Percentiles rank a stretch among this genome's conserved stretches.
phyloP scores from a whole-genome alignment of 2,113 vertebrate genomes.

The Rhinopomastus cyanomelas region DNA sequence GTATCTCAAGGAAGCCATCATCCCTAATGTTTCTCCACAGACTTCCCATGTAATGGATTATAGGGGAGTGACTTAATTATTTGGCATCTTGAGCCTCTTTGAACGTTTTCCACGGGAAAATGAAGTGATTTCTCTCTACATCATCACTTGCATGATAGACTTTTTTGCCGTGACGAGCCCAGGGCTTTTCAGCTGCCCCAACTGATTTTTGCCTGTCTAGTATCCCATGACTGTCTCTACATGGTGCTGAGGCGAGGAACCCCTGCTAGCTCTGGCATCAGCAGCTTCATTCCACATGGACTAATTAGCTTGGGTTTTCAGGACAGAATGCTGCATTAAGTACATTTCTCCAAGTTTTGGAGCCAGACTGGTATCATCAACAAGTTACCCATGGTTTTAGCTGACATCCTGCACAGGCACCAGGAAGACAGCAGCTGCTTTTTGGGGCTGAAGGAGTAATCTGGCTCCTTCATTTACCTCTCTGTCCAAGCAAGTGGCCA shows the following conservation, averaged over 20 bases:
- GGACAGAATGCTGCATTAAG: background rate
- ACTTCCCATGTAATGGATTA: background rate
- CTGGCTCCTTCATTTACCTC: background rate
- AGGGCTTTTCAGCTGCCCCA: background rate
- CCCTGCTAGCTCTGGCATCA: constrained; percentile 51
- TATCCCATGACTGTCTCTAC: background rate
- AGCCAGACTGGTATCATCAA: background rate
- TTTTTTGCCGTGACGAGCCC: constrained; percentile 15
- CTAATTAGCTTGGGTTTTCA: background rate
- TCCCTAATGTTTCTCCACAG: background rate
- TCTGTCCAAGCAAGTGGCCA: background rate
- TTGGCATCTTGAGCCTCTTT: background rate
- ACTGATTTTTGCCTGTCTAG: constrained; percentile 2
- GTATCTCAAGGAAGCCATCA: background rate
- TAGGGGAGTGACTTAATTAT: constrained; percentile 35
- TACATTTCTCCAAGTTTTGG: background rate
- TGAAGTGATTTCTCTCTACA: constrained; percentile 8
- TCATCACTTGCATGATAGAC: constrained; percentile 10
- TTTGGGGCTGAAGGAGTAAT: background rate
- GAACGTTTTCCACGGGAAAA: constrained; percentile 24
- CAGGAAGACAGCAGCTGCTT: background rate
- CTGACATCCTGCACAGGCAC: background rate
- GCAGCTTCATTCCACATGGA: background rate
- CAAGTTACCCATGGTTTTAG: background rate
- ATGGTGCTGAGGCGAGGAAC: background rate